Conservation (phyloP, 1,140 invertebrate genomes). For the Galleria mellonella region DNA sequence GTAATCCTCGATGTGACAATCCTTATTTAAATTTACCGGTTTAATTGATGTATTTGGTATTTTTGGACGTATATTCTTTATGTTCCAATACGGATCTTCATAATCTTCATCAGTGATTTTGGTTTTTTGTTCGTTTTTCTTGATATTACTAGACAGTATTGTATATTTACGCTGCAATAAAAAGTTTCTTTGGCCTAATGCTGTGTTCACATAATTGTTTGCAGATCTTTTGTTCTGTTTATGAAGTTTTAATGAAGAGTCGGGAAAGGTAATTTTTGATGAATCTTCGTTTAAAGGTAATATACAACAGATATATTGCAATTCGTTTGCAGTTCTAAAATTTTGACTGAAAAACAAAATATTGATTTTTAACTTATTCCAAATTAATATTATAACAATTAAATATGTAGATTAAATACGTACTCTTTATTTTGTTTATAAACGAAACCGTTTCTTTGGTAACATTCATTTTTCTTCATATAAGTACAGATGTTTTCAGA, state of each 20-base stretch:
- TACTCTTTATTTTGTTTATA: constrained; percentile 12
- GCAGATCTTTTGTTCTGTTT: constrained; percentile 35
- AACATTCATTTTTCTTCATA: constrained; percentile 35
- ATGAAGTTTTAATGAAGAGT: constrained; percentile 3
- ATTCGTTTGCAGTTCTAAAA: constrained; percentile 8
- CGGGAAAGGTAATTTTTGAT: constrained; percentile 28
- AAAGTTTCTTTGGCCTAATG: constrained; percentile 24
- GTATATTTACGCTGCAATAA: constrained; percentile 17
- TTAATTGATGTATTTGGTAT: constrained; percentile 9
- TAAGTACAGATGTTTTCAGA: constrained; percentile 52
- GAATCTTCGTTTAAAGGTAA: constrained; percentile 21
- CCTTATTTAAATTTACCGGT: constrained; percentile 15
- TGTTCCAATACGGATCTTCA: constrained; percentile 55
- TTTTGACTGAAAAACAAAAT: constrained; percentile 15
- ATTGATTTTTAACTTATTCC: background rate
- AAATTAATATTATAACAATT: background rate
- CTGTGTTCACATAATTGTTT: constrained; percentile 13
- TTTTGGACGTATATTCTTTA: constrained; percentile 43
- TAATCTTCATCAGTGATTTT: constrained; percentile 36
- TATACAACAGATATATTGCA: constrained; percentile 42
- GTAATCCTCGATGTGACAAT: constrained; percentile 28
- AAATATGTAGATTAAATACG: constrained; percentile 4
- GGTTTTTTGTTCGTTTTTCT: background rate
- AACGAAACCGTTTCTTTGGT: constrained; percentile 19
- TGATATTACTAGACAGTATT: background rate